Conservation (phyloP, 2,888 invertebrate genomes). For the Cerastoderma edule region DNA sequence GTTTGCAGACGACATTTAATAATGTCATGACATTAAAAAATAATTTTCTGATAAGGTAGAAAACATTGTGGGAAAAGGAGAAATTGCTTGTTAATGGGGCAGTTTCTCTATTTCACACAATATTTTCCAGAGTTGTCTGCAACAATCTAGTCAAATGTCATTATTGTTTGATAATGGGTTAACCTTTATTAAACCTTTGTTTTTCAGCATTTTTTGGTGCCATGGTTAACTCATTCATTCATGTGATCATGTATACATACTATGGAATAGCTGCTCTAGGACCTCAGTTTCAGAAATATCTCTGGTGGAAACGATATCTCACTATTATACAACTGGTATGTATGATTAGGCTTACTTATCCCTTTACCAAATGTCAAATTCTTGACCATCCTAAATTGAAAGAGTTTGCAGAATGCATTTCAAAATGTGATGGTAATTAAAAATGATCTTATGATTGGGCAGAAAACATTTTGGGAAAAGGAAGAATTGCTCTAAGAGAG, state of each 20-base stretch:
- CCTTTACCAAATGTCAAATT: neutral
- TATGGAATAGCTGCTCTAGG: constrained; percentile 83
- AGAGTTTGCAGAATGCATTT: neutral
- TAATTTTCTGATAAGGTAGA: too few species aligned
- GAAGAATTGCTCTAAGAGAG: neutral
- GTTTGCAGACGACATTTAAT: too few species aligned
- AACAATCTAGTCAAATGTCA: too few species aligned
- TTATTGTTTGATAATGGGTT: too few species aligned
- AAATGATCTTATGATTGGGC: neutral
- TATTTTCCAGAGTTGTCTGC: too few species aligned
- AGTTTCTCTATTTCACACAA: too few species aligned
- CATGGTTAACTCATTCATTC: constrained; percentile 83
- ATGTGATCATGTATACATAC: constrained; percentile 84
- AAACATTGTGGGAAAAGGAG: too few species aligned
- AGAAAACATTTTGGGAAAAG: neutral
- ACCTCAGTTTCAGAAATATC: constrained; percentile 82
- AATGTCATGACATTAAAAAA: too few species aligned
- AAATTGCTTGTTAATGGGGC: too few species aligned
- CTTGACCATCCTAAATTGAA: neutral
- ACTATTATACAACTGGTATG: constrained; percentile 83
- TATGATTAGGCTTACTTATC: constrained; percentile 4
- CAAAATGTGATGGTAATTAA: neutral
- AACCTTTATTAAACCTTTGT: constrained; percentile 17
- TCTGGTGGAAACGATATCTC: constrained; percentile 84
- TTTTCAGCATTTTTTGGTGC: constrained; percentile 83